Evolutionary conservation across 2,113 vertebrate genomes (phyloP).

Genomic region (Colistium nudipinnis): DNA sequence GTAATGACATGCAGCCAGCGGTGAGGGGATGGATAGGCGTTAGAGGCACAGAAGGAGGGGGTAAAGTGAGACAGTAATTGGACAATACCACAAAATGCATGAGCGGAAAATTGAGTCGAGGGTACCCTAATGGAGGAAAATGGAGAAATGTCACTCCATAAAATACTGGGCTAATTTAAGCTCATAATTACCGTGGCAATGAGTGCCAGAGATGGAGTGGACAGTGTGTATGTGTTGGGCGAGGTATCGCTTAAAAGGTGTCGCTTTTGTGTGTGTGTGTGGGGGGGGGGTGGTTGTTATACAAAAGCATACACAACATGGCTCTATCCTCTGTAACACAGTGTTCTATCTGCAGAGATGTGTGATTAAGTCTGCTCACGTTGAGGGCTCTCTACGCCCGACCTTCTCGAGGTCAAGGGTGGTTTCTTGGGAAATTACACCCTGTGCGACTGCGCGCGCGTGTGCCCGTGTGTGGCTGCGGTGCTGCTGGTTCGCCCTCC

Average conservation of each 20-base stretch:
- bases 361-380: constrained; percentile 39
- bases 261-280: too few species aligned
- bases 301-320: background rate
- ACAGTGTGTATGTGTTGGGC: background rate
- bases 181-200: constrained; percentile 42
- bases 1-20: background rate
- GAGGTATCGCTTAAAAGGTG: constrained; percentile 2
- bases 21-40: background rate
- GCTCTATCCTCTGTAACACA: background rate
- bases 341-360: background rate
- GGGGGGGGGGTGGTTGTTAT: too few species aligned
- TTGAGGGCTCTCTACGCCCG: constrained; percentile 2
- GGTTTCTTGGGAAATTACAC: constrained; percentile 47
- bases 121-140: constrained; percentile 40
- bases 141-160: constrained; percentile 58
- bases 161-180: constrained; percentile 48
- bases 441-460: background rate
- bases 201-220: constrained; percentile 22
- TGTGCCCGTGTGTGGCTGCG: constrained; percentile 1
- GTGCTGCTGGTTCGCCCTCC: constrained; percentile 9
- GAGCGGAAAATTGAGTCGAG: constrained; percentile 39
- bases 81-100: constrained; percentile 29
- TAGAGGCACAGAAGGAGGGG: background rate
- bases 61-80: constrained; percentile 42
- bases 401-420: constrained; percentile 56